Conservation (phyloP, 2,113 vertebrate genomes). For the Ifrita kowaldi region DNA sequence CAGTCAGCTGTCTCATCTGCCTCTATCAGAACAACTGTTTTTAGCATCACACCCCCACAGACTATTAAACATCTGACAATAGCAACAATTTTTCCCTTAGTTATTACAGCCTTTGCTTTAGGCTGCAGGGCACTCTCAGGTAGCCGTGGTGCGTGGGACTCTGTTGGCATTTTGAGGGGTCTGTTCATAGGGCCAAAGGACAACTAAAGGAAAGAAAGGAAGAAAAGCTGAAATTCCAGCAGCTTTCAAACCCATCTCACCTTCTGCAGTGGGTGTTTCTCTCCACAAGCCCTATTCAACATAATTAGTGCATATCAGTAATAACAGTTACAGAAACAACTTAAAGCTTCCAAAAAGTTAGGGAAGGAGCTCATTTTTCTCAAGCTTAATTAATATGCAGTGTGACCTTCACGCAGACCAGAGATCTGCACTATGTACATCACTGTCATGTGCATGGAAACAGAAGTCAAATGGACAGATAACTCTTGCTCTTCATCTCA, state of each 20-base stretch:
- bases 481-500: background rate
- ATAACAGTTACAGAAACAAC: background rate
- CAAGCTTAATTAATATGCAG: background rate
- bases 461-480: background rate
- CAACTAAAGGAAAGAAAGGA: background rate
- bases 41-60: background rate
- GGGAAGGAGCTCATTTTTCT: background rate
- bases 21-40: background rate
- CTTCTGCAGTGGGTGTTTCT: background rate
- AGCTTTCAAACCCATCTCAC: background rate
- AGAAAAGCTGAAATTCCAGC: background rate
- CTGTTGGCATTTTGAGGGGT: background rate
- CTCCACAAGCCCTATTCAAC: background rate
- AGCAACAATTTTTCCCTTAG: background rate
- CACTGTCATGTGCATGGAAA: background rate
- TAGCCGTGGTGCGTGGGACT: rapidly evolving
- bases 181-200: background rate
- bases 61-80: background rate
- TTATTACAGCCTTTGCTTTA: background rate
- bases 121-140: background rate
- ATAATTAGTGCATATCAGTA: background rate
- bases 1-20: background rate
- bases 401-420: background rate
- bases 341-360: background rate
- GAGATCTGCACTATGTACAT: background rate